Base-by-base conservation (phyloP, 2,113 vertebrate species). In the Cavia aperea region DNA sequence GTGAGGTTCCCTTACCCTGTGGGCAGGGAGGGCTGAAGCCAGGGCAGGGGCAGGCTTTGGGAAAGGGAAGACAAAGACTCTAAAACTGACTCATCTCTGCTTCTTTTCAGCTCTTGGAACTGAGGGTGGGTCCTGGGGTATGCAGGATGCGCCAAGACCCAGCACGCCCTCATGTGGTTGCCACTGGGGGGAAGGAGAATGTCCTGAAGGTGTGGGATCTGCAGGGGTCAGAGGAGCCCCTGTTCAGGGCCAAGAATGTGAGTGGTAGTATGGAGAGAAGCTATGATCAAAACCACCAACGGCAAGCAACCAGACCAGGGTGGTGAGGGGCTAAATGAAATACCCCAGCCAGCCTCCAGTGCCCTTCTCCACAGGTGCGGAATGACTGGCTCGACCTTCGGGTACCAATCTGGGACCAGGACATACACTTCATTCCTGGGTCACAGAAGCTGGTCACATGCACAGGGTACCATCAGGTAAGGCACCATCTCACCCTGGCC, bases 151-250 rank as follows among this genome's bases (percentile, higher is more conserved):
- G 98, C 6, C 98, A 98, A 95, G 97, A 97, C 39, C 96, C 97
- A 2, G 87, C 58, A 0, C 95, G 93, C 33, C 96, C 49, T 39
- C 93, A 98, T 62, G 9, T 58, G 11, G 97, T 99, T 23, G 98
- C 98, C 7, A 98, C 99, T 0, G 98, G 98, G 0, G 99, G 99
- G 2, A 98, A 98, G 94, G 98, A 98, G 65, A 99, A 98, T 94
- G 97, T 97, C 0, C 96, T 99, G 58, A 99, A 98, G 97, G 95
- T 99, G 29, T 99, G 99, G 99, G 98, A 99, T 96, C 97, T 99
- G 91, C 97, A 98, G 95, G 97, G 91, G 5, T 98, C 98, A 0
- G 86, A 94, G 16, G 96, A 92, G 1, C 97, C 99, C 10, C 72
- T 98, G 16, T 99, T 99, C 96, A 95, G 94, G 23, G 98, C 98